Percentiles rank a stretch among this genome's conserved stretches.
Conservation (phyloP, 2,797 vertebrate genomes). For the Myotis pilosus region DNA sequence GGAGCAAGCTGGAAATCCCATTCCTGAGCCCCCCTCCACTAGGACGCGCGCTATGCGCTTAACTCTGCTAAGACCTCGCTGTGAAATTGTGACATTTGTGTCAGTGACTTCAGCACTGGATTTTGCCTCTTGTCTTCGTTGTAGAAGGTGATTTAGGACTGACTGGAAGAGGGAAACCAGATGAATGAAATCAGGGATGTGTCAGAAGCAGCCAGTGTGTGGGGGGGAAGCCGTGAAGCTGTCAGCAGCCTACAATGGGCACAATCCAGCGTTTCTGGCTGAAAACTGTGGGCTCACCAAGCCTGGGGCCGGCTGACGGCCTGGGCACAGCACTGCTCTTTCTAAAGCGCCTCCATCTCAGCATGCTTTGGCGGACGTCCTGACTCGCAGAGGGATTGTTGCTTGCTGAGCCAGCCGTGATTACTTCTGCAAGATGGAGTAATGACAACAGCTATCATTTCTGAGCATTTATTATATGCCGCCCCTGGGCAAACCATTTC, state of each 20-base stretch:
- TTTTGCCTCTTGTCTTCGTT: not conserved
- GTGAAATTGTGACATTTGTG: not conserved
- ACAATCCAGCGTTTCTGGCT: not conserved
- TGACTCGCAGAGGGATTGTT: not conserved
- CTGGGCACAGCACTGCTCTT: not conserved
- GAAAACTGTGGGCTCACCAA: not conserved
- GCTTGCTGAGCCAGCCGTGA: not conserved
- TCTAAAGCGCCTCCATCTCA: not conserved
- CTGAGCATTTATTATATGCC: not conserved
- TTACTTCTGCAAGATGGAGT: slow-evolving; percentile 7
- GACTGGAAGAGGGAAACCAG: not conserved
- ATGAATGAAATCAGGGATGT: not conserved
- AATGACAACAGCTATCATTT: not conserved
- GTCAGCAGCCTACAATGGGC: not conserved
- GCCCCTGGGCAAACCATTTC: not conserved
- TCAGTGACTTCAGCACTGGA: not conserved
- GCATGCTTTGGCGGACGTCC: not conserved
- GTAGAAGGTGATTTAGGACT: not conserved
- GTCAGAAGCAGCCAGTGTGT: not conserved
- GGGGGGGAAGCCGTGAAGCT: not conserved
- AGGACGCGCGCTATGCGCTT: not conserved
- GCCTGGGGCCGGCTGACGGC: not conserved
- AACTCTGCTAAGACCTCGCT: not conserved
- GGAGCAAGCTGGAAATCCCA: not conserved
- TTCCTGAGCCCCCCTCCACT: not conserved